Conservation (phyloP, 2,113 vertebrate species). For the Stigmatopora argus region DNA sequence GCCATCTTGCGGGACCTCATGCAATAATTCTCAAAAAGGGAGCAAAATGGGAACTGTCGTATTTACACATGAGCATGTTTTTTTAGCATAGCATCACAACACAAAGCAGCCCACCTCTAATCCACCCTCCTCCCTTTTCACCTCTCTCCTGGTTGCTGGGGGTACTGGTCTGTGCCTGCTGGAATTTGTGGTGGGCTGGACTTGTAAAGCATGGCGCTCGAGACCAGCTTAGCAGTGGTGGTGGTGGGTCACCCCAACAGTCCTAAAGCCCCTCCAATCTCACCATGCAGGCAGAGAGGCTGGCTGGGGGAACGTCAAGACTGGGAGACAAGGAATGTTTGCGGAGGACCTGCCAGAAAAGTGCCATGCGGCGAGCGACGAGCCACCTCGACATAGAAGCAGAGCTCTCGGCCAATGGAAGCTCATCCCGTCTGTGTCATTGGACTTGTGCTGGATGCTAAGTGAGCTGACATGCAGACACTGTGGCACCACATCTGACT, state of each 20-base stretch:
- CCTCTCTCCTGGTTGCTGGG: slow-evolving; percentile 66
- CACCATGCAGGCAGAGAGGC: slow-evolving; percentile 58
- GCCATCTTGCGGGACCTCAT: not conserved
- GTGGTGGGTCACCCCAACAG: slow-evolving; percentile 47
- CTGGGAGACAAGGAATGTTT: slow-evolving; percentile 69
- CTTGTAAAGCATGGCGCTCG: slow-evolving; percentile 56
- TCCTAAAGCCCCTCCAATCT: slow-evolving; percentile 51
- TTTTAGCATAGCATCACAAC: slow-evolving; percentile 4
- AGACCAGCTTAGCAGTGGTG: slow-evolving; percentile 41
- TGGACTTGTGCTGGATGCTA: slow-evolving; percentile 43
- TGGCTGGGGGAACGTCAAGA: slow-evolving; percentile 68
- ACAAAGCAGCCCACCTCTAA: slow-evolving; percentile 25
- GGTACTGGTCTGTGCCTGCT: slow-evolving; percentile 56
- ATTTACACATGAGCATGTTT: slow-evolving; percentile 3
- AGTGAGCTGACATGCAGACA: slow-evolving; percentile 50
- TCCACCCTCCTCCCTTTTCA: slow-evolving; percentile 27
- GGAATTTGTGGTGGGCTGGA: slow-evolving; percentile 70
- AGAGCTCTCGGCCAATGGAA: slow-evolving; percentile 65
- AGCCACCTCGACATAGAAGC: slow-evolving; percentile 50
- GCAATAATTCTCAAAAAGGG: not conserved
- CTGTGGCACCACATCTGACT: slow-evolving; percentile 52
- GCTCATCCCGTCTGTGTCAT: slow-evolving; percentile 59
- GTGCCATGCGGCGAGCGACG: slow-evolving; percentile 70
- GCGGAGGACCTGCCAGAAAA: slow-evolving; percentile 70
- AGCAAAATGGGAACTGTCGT: not conserved